Conservation (phyloP, 2,888 invertebrate genomes). For the Prenolepis imparis region DNA sequence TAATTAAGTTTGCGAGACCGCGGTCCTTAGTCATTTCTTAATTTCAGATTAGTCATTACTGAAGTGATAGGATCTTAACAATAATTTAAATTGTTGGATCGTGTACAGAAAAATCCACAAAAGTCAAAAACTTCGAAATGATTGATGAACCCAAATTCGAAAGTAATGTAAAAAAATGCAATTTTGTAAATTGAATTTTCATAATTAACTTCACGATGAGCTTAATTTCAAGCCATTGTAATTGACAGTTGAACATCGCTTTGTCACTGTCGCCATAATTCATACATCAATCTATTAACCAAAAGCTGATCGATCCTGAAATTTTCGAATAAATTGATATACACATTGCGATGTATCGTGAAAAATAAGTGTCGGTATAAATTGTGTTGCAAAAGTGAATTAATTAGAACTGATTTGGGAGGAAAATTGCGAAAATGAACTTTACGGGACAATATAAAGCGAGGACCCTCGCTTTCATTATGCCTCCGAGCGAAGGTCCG, state of each 20-base stretch:
- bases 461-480: conserved; percentile 22
- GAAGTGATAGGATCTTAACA: neutral
- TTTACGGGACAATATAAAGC: conserved; percentile 41
- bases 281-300: conserved; percentile 22
- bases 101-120: neutral
- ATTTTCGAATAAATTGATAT: conserved; percentile 13
- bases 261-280: conserved; percentile 11
- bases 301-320: neutral
- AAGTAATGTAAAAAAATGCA: neutral
- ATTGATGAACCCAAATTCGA: neutral
- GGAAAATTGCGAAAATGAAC: conserved; percentile 32
- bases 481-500: conserved; percentile 2
- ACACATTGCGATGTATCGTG: neutral
- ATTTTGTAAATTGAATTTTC: neutral
- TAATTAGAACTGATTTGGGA: neutral
- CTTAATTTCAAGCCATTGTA: neutral
- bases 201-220: neutral
- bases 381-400: neutral
- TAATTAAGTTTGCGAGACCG: neutral
- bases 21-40: neutral
- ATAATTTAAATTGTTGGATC: neutral
- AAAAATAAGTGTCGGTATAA: neutral
- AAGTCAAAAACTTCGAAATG: neutral
- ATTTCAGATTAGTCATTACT: neutral
- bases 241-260: conserved; percentile 26